Evolutionary conservation across 2,888 invertebrate species (phyloP), one percentile per base, ranked within the genome.

Genomic region (Ceramica pisi): DNA sequence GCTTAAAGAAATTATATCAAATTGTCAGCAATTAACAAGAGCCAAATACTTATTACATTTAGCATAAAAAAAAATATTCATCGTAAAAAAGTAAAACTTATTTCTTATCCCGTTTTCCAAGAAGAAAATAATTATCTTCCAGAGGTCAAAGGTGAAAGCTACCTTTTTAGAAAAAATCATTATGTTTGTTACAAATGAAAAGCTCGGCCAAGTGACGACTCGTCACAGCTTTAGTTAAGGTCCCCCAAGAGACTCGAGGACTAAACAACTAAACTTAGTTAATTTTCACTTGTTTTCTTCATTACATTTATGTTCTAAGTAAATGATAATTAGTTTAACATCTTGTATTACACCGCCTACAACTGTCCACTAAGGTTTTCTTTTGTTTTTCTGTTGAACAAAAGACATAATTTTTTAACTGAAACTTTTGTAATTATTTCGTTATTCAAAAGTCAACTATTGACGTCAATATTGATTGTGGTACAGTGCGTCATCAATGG

Each of bases 311-410:
- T 44, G 26, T 73, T 53, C 41, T 14, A 46, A 38, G 53, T 71
- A 50, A 63, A 68, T 41, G 21, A 48, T 77, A 46, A 71, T 78
- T 46, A 50, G 48, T 70, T 23, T 14, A 48, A 78, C 23, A 55
- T 77, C 23, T 78, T 26, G 44, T 38, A 19, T 74, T 75, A 23
- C 23, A 46, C 2, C 44, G 46, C 31, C 38, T 12, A 10, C 56
- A 26, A 50, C 48, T 21, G 26, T 10, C 35, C 26, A 19, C 10
- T 21, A n/a, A 38, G 0, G 19, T 14, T 50, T 67, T 35, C 10
- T 38, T 50, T 60, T 76, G 41, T 21, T 68, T 21, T 19, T 57
- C 16, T 8, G 31, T 53, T 35, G 19, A 21, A 70, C 6, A 31
- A 55, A 61, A 19, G 2, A 38, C 19, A 60, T 10, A 21, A 12